phyloP scores from a whole-genome alignment of 2,888 invertebrate species.

The Xestia c-nigrum region DNA sequence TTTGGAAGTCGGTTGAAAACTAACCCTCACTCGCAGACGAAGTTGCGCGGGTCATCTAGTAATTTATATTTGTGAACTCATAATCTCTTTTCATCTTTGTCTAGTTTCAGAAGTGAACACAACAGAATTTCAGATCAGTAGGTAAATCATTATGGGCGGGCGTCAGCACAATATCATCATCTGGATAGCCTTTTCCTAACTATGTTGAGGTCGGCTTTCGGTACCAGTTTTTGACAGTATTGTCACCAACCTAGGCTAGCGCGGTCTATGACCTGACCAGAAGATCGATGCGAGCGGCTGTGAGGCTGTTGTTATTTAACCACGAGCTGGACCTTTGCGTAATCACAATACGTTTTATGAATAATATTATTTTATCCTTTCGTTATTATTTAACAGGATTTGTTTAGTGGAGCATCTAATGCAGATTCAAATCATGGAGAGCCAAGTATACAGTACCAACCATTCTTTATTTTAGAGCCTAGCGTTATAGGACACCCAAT shows the following conservation, averaged over 20 bases:
- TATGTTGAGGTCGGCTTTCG: background rate
- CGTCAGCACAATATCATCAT: background rate
- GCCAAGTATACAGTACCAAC: background rate
- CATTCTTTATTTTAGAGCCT: background rate
- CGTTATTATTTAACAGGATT: background rate
- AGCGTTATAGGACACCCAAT: constrained; percentile 14
- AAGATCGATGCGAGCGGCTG: background rate
- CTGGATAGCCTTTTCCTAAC: background rate
- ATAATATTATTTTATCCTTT: background rate
- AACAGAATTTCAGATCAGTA: background rate
- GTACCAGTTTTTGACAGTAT: background rate
- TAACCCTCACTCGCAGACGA: no score
- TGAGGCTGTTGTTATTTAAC: background rate
- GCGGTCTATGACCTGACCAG: background rate
- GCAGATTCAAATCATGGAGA: no score
- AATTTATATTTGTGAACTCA: background rate
- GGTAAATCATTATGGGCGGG: no score
- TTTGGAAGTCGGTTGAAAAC: no score
- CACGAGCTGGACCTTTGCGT: background rate
- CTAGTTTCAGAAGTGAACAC: background rate
- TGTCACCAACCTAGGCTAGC: background rate
- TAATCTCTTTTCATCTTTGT: background rate
- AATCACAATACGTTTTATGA: background rate
- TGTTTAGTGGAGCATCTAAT: background rate
- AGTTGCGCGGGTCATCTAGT: no score